Conservation (phyloP, 1,140 invertebrate genomes). For the Diorhabda carinulata region DNA sequence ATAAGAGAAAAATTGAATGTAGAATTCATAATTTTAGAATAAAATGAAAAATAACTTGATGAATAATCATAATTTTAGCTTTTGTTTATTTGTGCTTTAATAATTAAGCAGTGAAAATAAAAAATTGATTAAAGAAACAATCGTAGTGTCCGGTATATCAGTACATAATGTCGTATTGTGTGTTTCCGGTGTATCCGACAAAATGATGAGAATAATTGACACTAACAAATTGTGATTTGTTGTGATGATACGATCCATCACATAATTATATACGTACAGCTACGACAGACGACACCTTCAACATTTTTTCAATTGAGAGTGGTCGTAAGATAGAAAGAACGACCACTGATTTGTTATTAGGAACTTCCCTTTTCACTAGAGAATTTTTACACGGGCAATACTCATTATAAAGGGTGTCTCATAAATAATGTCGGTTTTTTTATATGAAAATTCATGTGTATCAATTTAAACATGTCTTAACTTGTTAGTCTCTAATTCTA, state of each 20-base stretch:
- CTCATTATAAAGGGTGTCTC: not conserved
- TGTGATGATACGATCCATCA: not conserved
- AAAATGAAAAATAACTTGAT: too few species aligned
- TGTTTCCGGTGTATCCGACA: not conserved
- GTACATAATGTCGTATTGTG: not conserved
- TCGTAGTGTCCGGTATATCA: not conserved
- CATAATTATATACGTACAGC: not conserved
- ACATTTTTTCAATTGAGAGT: slow-evolving; percentile 3
- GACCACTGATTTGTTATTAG: not conserved
- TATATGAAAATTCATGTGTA: too few species aligned
- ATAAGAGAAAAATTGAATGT: too few species aligned
- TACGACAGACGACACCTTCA: not conserved
- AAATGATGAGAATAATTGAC: not conserved
- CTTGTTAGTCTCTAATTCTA: too few species aligned
- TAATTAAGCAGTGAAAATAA: too few species aligned
- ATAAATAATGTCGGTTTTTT: too few species aligned
- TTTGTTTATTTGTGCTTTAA: too few species aligned
- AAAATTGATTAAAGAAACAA: not conserved
- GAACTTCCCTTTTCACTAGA: not conserved
- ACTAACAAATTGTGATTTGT: not conserved
- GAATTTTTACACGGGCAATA: not conserved
- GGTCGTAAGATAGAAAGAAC: not conserved
- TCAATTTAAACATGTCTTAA: too few species aligned
- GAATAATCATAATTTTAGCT: too few species aligned
- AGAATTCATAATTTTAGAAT: too few species aligned